Evolutionary conservation across 2,888 invertebrate genomes (phyloP).

Genomic region (Autographa pulchrina): DNA sequence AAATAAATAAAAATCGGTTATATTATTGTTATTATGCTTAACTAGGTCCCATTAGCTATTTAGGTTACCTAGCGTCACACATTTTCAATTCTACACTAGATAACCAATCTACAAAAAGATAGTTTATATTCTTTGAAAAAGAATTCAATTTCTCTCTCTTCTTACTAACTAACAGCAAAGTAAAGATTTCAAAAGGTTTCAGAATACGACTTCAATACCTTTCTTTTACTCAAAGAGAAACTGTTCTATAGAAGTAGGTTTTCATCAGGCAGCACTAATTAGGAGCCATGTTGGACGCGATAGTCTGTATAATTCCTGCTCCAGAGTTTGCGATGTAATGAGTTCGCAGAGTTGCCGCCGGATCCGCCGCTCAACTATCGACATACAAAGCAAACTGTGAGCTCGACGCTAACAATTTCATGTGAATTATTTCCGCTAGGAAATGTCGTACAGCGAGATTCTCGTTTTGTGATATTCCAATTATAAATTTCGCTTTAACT

Average conservation of each 20-base stretch:
- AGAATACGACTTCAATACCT: background rate
- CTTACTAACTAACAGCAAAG: background rate
- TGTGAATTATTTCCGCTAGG: slow-evolving; percentile 38
- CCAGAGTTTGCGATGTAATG: slow-evolving; percentile 57
- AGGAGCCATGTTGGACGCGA: slow-evolving; percentile 48
- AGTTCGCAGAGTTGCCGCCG: slow-evolving; percentile 48
- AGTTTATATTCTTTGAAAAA: background rate
- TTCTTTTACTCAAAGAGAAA: background rate
- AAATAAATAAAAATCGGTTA: no score
- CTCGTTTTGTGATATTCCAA: slow-evolving; percentile 19
- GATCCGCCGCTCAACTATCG: slow-evolving; percentile 48
- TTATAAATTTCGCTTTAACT: slow-evolving; percentile 8
- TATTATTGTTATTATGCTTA: no score
- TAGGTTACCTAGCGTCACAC: no score
- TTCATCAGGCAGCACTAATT: slow-evolving; percentile 55
- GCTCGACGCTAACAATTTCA: slow-evolving; percentile 22
- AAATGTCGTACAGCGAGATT: slow-evolving; percentile 16
- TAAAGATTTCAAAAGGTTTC: slow-evolving; percentile 1
- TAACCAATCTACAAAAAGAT: background rate
- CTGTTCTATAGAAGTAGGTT: slow-evolving; percentile 22
- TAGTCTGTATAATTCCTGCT: slow-evolving; percentile 52
- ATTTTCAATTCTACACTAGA: no score
- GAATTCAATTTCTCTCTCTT: background rate
- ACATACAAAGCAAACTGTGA: slow-evolving; percentile 41
- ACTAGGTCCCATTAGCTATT: no score